Percentiles rank a stretch among this genome's conserved stretches.
These are phyloP conservation scores for Iguana delicatissima DNA, from an alignment of 2,797 vertebrate genomes.

Conservation along the genomic window DNA sequence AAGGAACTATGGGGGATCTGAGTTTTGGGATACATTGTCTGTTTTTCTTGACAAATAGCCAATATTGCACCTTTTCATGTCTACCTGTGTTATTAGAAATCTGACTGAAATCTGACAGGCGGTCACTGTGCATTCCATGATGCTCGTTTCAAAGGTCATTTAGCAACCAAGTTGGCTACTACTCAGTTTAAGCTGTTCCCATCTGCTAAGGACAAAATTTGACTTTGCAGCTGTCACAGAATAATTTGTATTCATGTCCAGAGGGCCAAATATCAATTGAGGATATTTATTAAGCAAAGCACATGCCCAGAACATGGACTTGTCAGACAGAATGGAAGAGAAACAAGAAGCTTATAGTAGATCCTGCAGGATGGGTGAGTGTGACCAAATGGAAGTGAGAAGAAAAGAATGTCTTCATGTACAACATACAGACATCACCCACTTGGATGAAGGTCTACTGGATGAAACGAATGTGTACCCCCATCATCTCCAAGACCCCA, in stretches of 20 bases:
- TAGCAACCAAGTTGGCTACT: neutral
- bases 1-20: neutral
- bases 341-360: neutral
- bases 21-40: neutral
- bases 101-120: neutral
- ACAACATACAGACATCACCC: too few relatives aligned
- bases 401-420: neutral
- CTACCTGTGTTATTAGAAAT: neutral
- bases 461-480: neutral
- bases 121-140: neutral
- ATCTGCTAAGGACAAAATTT: neutral
- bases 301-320: neutral
- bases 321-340: neutral
- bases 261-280: neutral
- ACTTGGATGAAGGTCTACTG: neutral
- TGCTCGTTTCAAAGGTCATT: neutral
- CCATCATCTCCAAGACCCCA: neutral
- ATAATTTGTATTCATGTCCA: neutral
- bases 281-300: neutral
- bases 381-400: neutral
- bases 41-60: neutral
- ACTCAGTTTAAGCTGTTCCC: neutral
- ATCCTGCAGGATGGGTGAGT: neutral
- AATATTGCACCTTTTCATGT: neutral
- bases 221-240: neutral